Conservation (phyloP, 1,140 invertebrate genomes). For the Lamellibrachia luymesi region DNA sequence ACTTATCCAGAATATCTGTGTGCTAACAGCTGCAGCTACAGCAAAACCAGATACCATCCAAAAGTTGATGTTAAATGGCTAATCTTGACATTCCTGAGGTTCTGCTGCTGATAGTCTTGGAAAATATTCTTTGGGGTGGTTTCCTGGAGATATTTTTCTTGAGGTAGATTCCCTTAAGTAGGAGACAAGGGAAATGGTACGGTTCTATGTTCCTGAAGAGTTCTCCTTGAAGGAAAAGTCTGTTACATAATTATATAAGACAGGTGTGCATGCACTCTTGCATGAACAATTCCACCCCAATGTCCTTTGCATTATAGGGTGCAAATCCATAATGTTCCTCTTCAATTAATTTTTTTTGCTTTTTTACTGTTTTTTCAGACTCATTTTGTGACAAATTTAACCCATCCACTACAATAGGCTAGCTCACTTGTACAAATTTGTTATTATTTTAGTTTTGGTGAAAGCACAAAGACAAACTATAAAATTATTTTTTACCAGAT, state of each 20-base stretch:
- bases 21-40: not conserved
- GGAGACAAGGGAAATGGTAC: too few species aligned
- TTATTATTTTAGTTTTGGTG: too few species aligned
- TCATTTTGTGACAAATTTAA: too few species aligned
- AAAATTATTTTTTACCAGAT: too few species aligned
- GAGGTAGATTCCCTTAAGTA: not conserved
- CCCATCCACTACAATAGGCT: too few species aligned
- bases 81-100: not conserved
- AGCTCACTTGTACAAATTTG: too few species aligned
- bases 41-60: not conserved
- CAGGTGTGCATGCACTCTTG: not conserved
- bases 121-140: not conserved
- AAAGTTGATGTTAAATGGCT: not conserved
- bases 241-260: not conserved
- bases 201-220: not conserved
- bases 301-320: too few species aligned
- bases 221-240: not conserved
- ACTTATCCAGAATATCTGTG: not conserved
- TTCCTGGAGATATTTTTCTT: not conserved
- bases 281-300: too few species aligned
- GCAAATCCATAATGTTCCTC: too few species aligned
- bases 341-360: too few species aligned
- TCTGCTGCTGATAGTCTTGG: not conserved
- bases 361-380: too few species aligned
- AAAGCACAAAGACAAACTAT: too few species aligned